Conservation (phyloP, 2,113 vertebrate species). For the Scomber japonicus region DNA sequence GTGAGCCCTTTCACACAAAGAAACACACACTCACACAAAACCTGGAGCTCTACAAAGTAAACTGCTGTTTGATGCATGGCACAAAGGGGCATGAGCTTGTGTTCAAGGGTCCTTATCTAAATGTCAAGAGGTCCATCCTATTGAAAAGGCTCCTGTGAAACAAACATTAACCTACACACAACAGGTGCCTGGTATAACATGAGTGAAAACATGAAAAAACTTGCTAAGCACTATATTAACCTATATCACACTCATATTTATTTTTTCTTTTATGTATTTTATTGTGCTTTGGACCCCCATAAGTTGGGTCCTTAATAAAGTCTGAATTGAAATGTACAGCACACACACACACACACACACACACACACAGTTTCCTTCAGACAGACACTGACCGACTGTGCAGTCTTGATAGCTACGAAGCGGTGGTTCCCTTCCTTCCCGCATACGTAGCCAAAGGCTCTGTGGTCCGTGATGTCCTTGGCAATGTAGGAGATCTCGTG, state of each 20-base stretch:
- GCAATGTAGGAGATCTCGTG: constrained; percentile 99
- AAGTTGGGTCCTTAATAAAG: too few species aligned
- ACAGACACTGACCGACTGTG: constrained; percentile 93
- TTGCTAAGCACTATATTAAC: background rate
- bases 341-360: background rate
- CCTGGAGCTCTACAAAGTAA: constrained; percentile 12
- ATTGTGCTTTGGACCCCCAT: too few species aligned
- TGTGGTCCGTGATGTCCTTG: constrained; percentile 98
- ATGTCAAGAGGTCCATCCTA: constrained; percentile 67
- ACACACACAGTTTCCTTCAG: background rate
- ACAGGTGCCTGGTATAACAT: background rate
- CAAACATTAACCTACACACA: constrained; percentile 51
- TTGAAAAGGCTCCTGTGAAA: constrained; percentile 44
- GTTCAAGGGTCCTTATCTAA: constrained; percentile 68
- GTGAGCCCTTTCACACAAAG: constrained; percentile 7
- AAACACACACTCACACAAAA: constrained; percentile 23
- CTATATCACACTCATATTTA: too few species aligned
- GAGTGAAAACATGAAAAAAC: constrained; percentile 13
- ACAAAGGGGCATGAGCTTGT: constrained; percentile 26
- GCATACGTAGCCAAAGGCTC: constrained; percentile 97
- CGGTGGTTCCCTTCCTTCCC: constrained; percentile 98
- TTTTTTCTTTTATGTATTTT: too few species aligned
- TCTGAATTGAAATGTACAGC: background rate
- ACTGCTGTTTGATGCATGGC: constrained; percentile 55
- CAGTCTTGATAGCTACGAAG: constrained; percentile 98